A percentile compares a stretch with the other conserved stretches of the same genome.
Conservation (phyloP, 2,113 vertebrate species). For the Channa maculata region DNA sequence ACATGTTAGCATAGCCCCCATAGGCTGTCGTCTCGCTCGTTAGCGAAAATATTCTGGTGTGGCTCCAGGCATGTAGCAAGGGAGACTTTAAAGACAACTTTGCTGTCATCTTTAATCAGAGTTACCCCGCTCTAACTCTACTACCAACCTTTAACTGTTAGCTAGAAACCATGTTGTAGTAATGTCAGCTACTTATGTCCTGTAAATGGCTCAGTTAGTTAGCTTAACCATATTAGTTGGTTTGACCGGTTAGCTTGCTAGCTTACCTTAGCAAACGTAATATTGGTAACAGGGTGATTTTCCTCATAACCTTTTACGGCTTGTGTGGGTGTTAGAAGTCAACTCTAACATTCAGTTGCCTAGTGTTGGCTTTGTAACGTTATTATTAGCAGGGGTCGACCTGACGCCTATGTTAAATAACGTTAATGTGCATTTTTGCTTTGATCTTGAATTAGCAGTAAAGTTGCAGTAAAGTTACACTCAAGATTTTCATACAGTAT, state of each 20-base stretch:
- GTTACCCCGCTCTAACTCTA: background rate
- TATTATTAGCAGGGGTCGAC: background rate
- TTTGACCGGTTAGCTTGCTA: constrained; percentile 11
- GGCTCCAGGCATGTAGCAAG: constrained; percentile 40
- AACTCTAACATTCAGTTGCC: background rate
- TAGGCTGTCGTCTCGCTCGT: constrained; percentile 23
- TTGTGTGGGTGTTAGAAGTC: background rate
- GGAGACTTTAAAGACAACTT: constrained; percentile 17
- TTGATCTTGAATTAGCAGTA: background rate
- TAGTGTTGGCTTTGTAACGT: background rate
- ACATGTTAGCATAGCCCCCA: constrained; percentile 25
- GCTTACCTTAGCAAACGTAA: constrained; percentile 3
- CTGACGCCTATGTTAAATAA: too few relatives aligned
- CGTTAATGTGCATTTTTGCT: too few relatives aligned
- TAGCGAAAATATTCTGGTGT: constrained; percentile 19
- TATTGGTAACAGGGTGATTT: constrained; percentile 23
- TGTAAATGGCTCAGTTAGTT: background rate
- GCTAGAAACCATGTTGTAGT: fast-evolving
- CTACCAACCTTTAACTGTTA: background rate
- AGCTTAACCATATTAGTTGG: background rate
- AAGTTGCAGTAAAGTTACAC: background rate
- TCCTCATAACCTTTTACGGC: background rate
- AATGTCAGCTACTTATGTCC: background rate
- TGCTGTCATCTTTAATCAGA: background rate
- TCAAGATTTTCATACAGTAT: too few relatives aligned